Conservation (phyloP, 2,797 vertebrate species). For the Alouatta caraya region DNA sequence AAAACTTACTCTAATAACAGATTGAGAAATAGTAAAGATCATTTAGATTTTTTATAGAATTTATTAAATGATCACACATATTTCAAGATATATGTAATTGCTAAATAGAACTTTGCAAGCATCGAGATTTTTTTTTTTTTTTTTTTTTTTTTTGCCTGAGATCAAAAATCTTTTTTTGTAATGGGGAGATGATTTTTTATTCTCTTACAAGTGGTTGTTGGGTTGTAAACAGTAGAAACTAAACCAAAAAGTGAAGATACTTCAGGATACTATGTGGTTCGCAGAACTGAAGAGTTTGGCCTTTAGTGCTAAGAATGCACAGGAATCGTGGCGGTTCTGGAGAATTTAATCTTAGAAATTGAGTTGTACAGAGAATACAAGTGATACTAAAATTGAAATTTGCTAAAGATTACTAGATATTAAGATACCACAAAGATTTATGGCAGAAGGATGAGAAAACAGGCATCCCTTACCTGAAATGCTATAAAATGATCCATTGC, state of each 20-base stretch:
- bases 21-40: neutral
- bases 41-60: neutral
- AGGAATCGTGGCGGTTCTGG: neutral
- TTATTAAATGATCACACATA: neutral
- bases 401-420: slow-evolving; percentile 27
- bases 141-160: neutral
- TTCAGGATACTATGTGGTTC: neutral
- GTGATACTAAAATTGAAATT: slow-evolving; percentile 55
- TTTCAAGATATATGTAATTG: neutral
- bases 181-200: neutral
- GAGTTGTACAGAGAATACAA: neutral
- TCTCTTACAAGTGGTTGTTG: neutral
- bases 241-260: neutral
- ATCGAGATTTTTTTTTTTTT: neutral
- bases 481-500: neutral
- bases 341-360: slow-evolving; percentile 24
- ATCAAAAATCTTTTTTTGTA: neutral
- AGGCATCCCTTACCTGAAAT: neutral
- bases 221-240: neutral
- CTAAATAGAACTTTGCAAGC: neutral
- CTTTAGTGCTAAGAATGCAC: slow-evolving; percentile 1
- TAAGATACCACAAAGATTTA: slow-evolving; percentile 36
- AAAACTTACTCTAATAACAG: neutral
- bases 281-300: neutral
- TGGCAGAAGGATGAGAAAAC: slow-evolving; percentile 34